phyloP scores from a whole-genome alignment of 2,797 vertebrate genomes.

The Loris lydekkerianus region DNA sequence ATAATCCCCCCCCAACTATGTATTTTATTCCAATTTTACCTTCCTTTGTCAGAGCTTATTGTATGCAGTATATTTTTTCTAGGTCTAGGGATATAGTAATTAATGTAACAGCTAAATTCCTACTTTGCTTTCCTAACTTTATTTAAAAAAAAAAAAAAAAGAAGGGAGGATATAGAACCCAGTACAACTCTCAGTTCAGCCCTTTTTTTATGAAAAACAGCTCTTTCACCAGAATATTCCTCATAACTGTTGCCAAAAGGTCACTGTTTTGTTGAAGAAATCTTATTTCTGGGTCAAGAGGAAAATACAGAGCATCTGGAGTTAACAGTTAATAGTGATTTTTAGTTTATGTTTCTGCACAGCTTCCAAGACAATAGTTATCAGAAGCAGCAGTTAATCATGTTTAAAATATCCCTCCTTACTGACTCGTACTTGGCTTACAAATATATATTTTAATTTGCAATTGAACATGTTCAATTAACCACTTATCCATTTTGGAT shows the following conservation, averaged over 20 bases:
- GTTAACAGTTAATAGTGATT: not conserved
- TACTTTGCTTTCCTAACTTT: not conserved
- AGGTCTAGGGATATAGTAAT: not conserved
- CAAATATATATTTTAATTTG: not conserved
- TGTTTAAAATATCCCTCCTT: not conserved
- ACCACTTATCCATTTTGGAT: not conserved
- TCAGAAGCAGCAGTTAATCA: not conserved
- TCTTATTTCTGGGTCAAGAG: not conserved
- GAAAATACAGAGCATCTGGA: not conserved
- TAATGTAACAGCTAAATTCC: not conserved
- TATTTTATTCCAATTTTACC: not conserved
- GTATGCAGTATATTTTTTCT: not conserved
- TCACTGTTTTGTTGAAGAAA: not conserved
- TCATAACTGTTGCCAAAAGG: not conserved
- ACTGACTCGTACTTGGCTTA: not conserved
- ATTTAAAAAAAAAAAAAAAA: not conserved
- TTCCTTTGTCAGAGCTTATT: not conserved
- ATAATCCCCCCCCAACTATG: accelerated
- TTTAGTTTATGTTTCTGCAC: not conserved
- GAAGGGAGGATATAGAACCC: not conserved
- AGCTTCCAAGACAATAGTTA: not conserved
- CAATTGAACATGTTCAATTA: not conserved
- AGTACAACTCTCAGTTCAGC: not conserved
- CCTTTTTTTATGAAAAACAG: not conserved
- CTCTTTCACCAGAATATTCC: not conserved